Conservation (phyloP, 2,113 vertebrate species). For the Spea multiplicata region DNA sequence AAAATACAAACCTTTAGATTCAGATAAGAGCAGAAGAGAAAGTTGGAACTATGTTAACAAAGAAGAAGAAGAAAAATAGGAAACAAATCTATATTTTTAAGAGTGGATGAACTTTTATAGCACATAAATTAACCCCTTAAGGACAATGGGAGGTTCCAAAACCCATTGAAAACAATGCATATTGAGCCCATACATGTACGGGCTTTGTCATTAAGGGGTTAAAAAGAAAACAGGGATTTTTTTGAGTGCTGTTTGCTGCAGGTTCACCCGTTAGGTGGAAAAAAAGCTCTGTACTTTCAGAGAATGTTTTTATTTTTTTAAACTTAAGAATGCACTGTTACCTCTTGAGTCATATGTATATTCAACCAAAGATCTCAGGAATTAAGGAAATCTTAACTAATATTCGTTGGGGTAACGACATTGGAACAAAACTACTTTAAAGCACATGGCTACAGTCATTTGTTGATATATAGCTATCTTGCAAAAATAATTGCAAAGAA, state of each 20-base stretch:
- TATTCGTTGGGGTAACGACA: no score
- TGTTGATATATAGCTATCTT: no score
- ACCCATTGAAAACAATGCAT: no score
- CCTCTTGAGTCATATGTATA: constrained; percentile 7
- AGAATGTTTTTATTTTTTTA: constrained; percentile 22
- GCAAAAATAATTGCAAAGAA: no score
- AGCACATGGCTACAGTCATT: no score
- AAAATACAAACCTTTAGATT: constrained; percentile 64
- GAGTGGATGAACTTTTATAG: constrained; percentile 50
- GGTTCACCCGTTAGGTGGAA: not conserved
- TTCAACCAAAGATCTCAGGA: constrained; percentile 40
- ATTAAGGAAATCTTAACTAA: not conserved
- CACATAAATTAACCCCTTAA: constrained; percentile 48
- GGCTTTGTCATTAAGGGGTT: no score
- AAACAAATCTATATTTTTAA: constrained; percentile 51
- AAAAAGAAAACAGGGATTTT: constrained; percentile 1
- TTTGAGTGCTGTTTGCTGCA: constrained; percentile 28
- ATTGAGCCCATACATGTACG: no score
- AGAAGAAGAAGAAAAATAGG: constrained; percentile 53
- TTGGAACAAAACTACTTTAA: no score
- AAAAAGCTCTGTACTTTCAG: not conserved
- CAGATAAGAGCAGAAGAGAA: constrained; percentile 71
- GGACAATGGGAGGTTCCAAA: constrained; percentile 48
- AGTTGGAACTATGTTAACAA: constrained; percentile 86
- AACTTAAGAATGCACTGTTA: constrained; percentile 16